Conservation (phyloP, 2,113 vertebrate species). For the Nothocercus nigrocapillus region DNA sequence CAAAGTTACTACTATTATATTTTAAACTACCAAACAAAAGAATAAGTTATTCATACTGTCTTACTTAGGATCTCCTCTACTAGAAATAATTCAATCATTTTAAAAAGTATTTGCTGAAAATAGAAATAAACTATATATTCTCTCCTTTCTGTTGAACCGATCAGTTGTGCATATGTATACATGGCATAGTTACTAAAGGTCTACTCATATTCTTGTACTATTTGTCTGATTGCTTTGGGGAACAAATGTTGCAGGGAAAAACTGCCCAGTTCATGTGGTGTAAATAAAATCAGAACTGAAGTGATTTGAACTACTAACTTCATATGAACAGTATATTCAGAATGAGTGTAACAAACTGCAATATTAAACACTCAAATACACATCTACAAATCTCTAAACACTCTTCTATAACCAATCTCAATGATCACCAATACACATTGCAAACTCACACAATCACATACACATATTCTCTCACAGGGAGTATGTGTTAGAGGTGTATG, state of each 20-base stretch:
- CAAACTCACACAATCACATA: neutral
- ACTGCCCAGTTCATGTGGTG: neutral
- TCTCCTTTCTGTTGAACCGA: neutral
- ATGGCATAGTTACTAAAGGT: neutral
- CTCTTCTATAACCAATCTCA: neutral
- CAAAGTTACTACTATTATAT: neutral
- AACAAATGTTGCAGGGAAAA: neutral
- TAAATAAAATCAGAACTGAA: neutral
- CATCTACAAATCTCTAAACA: neutral
- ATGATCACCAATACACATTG: neutral
- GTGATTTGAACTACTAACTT: neutral
- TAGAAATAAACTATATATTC: neutral
- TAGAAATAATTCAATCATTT: neutral
- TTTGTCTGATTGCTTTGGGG: neutral
- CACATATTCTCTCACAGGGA: accelerated
- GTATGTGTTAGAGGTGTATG: neutral
- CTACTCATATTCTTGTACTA: neutral
- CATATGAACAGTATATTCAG: neutral
- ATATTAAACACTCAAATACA: neutral
- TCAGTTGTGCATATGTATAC: neutral
- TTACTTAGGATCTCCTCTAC: neutral
- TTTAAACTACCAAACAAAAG: neutral
- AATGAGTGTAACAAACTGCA: neutral
- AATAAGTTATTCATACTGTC: neutral
- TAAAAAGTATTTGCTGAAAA: neutral